These are phyloP conservation scores for Urocynchramus pylzowi DNA, from an alignment of 2,113 vertebrate species.

Conservation along the genomic window DNA sequence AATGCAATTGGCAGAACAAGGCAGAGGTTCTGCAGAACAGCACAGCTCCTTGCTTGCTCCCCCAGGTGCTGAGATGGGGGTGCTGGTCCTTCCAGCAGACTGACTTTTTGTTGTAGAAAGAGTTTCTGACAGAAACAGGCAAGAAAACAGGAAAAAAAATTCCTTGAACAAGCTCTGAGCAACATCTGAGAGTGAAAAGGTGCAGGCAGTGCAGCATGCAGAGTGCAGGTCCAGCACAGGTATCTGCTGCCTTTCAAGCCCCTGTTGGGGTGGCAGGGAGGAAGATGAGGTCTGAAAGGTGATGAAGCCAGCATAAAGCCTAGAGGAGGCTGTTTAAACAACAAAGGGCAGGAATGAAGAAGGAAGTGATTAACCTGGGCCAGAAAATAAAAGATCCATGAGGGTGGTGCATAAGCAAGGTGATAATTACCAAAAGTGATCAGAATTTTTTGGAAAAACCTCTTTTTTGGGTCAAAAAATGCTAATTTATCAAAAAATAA, in stretches of 20 bases:
- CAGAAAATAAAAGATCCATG: not conserved
- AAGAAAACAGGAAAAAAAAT: not conserved
- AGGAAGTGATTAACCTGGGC: not conserved
- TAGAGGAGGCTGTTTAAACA: not conserved
- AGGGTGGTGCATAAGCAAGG: not conserved
- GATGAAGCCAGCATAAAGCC: not conserved
- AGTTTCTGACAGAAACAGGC: not conserved
- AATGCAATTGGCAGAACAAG: not conserved
- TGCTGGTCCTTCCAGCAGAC: not conserved
- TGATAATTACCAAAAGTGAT: not conserved
- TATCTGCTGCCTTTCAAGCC: not conserved
- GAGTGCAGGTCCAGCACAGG: not conserved
- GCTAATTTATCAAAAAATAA: not conserved
- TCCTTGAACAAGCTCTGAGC: not conserved
- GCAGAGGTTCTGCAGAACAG: not conserved
- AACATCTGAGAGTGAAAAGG: not conserved
- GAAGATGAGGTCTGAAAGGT: not conserved
- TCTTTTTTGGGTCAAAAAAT: not conserved
- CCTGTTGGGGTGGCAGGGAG: not conserved
- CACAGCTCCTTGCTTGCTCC: not conserved
- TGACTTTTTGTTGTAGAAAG: not conserved
- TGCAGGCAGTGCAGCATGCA: fast-evolving
- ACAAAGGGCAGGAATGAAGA: not conserved
- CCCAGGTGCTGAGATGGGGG: not conserved
- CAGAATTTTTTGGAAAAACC: fast-evolving